Evolutionary conservation across 2,113 vertebrate species (phyloP), one percentile per base, ranked within the genome.

Genomic region (Centropus unirufus): DNA sequence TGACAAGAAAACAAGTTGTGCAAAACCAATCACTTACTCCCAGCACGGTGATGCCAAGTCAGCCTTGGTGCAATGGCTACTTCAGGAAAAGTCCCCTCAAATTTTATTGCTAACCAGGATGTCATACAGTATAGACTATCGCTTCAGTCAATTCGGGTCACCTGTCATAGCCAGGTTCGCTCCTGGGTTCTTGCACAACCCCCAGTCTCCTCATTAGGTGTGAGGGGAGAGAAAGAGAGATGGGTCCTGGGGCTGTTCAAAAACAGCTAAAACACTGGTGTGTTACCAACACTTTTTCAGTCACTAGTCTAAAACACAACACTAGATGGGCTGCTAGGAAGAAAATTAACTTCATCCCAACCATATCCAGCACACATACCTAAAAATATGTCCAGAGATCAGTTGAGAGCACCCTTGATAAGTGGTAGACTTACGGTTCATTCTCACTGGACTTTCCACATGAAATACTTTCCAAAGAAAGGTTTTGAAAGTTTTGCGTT

Each of bases 81-180:
- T 79, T 34, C 49, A 27, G n/a, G 44, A 82, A 69, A 86, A 52
- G 7, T 6, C 3, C 0, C 11, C 2, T 8, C 4, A 4, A 5
- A 10, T 40, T 79, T 63, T 52, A 59, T 77, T 32, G 22, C 42
- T 67, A 32, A 57, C 19, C 15, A 39, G 44, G 42, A 39, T 24
- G 23, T 27, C 15, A 1, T 24, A 34, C 0, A 73, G 18, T 7
- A 32, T 12, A 27, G 18, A 52, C 27, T 14, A 70, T n/a, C 14
- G 27, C 16, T 72, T 44, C 2, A 3, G 34, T 34, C 12, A n/a
- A 0, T 63, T 44, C 49, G 49, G 11, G 18, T 54, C 15, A 57
- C n/a, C 14, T 4, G 0, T 47, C 40, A 7, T 15, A 9, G 11
- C 15, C 0, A 0, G 54, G 19, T 54, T 16, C 5, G 21, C n/a